Evolutionary conservation across 2,113 vertebrate species (phyloP), one percentile per base, ranked within the genome.

Genomic region (Dascyllus trimaculatus): DNA sequence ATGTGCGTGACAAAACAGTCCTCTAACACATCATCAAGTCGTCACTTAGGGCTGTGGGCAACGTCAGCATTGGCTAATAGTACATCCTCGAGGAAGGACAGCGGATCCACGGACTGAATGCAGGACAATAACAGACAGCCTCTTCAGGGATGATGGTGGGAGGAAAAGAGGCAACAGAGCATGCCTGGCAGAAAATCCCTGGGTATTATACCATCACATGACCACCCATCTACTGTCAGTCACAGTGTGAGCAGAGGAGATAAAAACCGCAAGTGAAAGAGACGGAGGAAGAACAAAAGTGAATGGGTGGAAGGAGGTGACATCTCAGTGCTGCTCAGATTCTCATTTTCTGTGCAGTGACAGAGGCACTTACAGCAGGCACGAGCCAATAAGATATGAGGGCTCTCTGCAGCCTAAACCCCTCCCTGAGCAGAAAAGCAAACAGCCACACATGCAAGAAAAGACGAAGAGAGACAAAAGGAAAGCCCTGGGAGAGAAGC

Each of bases 121-220:
- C 85, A 80, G 74, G 63, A 89, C 82, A 93, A 90, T 82, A 92
- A 91, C 58, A 92, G 56, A 75, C 81, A 86, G 85, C 75, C 71
- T 81, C 62, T 43, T 15, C 40, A 82, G 64, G 62, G 65, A 85
- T 70, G 64, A 87, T 54, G 82, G 83, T 84, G 53, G 81, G 64
- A 81, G 71, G 78, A 68, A 56, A 51, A 26, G 73, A 81, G 68
- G 52, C 59, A 67, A 75, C 76, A 29, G 91, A 89, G 91, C 87
- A 92, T 91, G 90, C 78, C 87, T 73, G 70, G 65, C 63, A 81
- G 87, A 88, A 94, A 92, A 94, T 92, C 91, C 87, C 89, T 35
- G 86, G 84, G 89, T 81, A 93, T 93, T 91, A 89, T 64, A 76
- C 57, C 56, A 68, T 94, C 93, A 95, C 92, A 78, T 94, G 93